Conservation (phyloP, 2,797 vertebrate species). For the Cheirogaleus major region DNA sequence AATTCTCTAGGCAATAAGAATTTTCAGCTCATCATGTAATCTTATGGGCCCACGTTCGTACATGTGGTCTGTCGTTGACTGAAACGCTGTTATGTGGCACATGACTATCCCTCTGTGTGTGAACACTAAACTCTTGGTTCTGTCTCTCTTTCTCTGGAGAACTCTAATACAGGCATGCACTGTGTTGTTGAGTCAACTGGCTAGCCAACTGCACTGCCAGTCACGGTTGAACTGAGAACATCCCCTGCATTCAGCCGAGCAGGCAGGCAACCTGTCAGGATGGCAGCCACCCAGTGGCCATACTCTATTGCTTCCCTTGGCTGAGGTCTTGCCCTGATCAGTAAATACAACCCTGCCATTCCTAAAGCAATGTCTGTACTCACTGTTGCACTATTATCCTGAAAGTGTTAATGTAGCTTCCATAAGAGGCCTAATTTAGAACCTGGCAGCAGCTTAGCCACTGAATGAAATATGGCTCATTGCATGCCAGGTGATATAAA, state of each 20-base stretch:
- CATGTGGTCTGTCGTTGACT: too few species aligned
- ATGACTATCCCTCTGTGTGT: not conserved
- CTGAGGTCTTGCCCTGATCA: not conserved
- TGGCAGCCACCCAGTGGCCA: not conserved
- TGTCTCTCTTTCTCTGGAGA: not conserved
- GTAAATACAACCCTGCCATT: not conserved
- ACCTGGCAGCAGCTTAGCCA: slow-evolving; percentile 46
- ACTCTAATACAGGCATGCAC: not conserved
- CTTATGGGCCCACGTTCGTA: not conserved
- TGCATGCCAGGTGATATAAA: slow-evolving; percentile 67
- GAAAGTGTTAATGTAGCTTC: slow-evolving; percentile 46
- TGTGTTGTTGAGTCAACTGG: not conserved
- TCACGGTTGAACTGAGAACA: not conserved
- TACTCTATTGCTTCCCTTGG: not conserved
- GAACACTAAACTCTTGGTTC: not conserved
- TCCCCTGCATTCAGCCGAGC: not conserved
- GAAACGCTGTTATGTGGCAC: not conserved
- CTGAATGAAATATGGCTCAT: slow-evolving; percentile 61
- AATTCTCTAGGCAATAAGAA: not conserved
- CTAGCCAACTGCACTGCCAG: not conserved
- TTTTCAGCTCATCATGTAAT: not conserved
- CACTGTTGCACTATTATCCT: not conserved
- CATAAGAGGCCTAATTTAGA: slow-evolving; percentile 48
- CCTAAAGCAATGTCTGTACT: not conserved
- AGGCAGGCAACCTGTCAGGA: not conserved